Conservation (phyloP, 2,113 vertebrate genomes). For the Mormyrus iriodes region DNA sequence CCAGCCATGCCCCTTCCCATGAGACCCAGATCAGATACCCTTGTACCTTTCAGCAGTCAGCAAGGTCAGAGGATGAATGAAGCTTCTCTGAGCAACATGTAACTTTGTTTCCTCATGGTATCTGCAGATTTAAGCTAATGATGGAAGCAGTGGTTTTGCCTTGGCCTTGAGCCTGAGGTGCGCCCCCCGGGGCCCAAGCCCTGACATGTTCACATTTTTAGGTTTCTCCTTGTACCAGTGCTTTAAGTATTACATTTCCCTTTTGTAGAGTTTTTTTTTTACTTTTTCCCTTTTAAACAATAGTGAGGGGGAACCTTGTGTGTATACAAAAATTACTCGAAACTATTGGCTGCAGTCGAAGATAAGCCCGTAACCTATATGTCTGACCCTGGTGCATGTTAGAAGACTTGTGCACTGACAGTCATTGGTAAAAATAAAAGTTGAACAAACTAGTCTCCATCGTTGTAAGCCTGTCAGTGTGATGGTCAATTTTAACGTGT, state of each 20-base stretch:
- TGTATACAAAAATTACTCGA: constrained; percentile 70
- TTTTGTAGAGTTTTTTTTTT: constrained; percentile 78
- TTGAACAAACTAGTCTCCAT: constrained; percentile 16
- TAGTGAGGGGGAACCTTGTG: constrained; percentile 36
- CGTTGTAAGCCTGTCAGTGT: not conserved
- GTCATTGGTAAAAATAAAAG: constrained; percentile 55
- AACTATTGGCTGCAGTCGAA: constrained; percentile 80
- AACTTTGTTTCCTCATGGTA: constrained; percentile 76
- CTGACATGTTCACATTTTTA: constrained; percentile 58
- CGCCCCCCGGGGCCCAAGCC: not conserved
- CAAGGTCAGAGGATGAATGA: constrained; percentile 56
- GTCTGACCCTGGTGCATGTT: constrained; percentile 85
- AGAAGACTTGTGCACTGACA: constrained; percentile 49
- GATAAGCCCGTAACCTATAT: constrained; percentile 76
- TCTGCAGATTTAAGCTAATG: constrained; percentile 94
- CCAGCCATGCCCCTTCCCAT: not conserved
- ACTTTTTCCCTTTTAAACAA: constrained; percentile 73
- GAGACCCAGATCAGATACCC: constrained; percentile 49
- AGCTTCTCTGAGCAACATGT: constrained; percentile 74
- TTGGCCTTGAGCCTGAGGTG: constrained; percentile 51
- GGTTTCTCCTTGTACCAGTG: constrained; percentile 71
- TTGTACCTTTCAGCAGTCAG: not conserved
- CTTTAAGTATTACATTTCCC: constrained; percentile 80
- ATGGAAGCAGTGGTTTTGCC: constrained; percentile 43
- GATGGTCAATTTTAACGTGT: not conserved